Evolutionary conservation across 1,140 invertebrate genomes (phyloP), one percentile per base, ranked within the genome.

Genomic region (Callitettix versicolor): DNA sequence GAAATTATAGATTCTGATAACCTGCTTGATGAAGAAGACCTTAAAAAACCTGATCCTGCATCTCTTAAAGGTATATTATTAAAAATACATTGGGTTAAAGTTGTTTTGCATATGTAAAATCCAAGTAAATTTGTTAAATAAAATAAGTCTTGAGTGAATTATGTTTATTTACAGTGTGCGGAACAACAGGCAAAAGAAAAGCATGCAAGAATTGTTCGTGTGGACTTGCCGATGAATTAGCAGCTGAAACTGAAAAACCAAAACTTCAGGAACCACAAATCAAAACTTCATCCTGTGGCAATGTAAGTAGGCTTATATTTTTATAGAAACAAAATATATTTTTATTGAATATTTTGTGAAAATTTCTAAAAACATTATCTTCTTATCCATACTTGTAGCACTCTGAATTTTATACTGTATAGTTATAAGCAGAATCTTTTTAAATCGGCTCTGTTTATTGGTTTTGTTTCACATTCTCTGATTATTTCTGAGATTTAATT

Each of bases 191-290:
- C 1, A 93, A 95, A 70, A 78, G 90, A 43, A 97, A 97, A 70
- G 95, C 97, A 0, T 99, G 97, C 67, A 98, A 98, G 64, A 89
- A 99, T 70, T 99, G 97, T 68, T 83, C 85, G 4, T 99, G 97
- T 75, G 97, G 97, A 2, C 74, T 99, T 55, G 95, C 95, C 24
- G 93, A 98, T 64, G 93, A 97, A 71, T 55, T 58, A 20, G 54
- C 59, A 52, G 64, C 64, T 42, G 68, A 66, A 38, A 46, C 67
- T 15, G 26, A 30, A 30, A 30, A 30, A 30, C 26, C 26, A 4
- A 30, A 30, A 30, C 3, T 4, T 3, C 26, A 30, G 9, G 26
- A 30, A 30, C 63, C 61, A 41, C 63, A 73, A 57, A 80, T 72
- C 51, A 87, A 85, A 9, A 88, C 86, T 70, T 98, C 95, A 6